Evolutionary conservation across 2,797 vertebrate genomes (phyloP).

Genomic region (Microchirus variegatus): DNA sequence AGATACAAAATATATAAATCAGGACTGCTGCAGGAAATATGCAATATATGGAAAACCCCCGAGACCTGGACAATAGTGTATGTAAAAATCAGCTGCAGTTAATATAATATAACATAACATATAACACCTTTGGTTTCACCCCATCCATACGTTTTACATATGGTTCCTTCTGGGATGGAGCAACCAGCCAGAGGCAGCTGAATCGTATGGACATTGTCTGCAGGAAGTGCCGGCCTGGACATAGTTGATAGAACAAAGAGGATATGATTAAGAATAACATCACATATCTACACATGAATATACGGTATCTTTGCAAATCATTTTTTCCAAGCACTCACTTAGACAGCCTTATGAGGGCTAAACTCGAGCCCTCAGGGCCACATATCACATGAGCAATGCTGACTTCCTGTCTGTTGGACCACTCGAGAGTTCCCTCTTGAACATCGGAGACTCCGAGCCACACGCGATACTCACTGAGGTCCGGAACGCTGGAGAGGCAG

Average conservation of each 20-base stretch:
- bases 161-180: conserved; percentile 90
- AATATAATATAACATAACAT: conserved; percentile 13
- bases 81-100: conserved; percentile 3
- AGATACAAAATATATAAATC: neutral
- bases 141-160: conserved; percentile 96
- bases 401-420: conserved; percentile 86
- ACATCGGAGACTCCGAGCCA: conserved; percentile 93
- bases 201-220: conserved; percentile 89
- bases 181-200: conserved; percentile 93
- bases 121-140: conserved; percentile 98
- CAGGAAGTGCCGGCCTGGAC: conserved; percentile 87
- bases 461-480: conserved; percentile 92
- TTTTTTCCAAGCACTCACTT: conserved; percentile 80
- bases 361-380: conserved; percentile 90
- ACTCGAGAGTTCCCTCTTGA: conserved; percentile 83
- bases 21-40: conserved; percentile 15
- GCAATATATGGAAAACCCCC: conserved; percentile 9
- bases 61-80: conserved; percentile 5
- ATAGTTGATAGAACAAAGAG: conserved; percentile 25
- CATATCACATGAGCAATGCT: conserved; percentile 93
- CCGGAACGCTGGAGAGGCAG: conserved; percentile 83
- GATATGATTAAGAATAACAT: conserved; percentile 15
- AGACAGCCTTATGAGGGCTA: conserved; percentile 91
- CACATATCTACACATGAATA: neutral
- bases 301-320: conserved; percentile 8